phyloP scores from a whole-genome alignment of 2,888 invertebrate species.

The Oligia latruncula region DNA sequence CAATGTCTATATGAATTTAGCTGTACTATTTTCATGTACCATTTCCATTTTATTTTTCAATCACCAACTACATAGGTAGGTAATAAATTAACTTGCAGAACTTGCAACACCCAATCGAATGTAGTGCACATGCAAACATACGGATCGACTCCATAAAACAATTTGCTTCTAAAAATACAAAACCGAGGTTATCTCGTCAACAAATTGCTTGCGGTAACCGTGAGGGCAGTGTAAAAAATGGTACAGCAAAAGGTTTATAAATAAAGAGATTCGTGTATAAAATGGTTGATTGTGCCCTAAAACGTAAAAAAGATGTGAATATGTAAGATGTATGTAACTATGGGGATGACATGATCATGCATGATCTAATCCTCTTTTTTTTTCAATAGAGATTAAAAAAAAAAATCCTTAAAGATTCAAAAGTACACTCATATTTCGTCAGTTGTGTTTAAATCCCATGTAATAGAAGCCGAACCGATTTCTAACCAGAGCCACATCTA shows the following conservation, averaged over 20 bases:
- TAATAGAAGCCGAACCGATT: not conserved
- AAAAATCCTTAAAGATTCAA: not conserved
- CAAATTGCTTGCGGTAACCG: not conserved
- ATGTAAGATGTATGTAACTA: too few species aligned
- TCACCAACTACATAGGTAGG: not conserved
- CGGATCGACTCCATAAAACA: conserved; percentile 13
- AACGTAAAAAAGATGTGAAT: too few species aligned
- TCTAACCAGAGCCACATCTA: not conserved
- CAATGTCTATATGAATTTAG: not conserved
- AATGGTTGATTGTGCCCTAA: too few species aligned
- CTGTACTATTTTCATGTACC: too few species aligned
- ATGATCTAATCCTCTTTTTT: too few species aligned
- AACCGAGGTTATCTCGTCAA: conserved; percentile 20
- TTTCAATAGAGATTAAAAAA: too few species aligned
- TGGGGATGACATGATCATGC: too few species aligned
- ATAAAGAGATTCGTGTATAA: too few species aligned
- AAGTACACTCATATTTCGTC: not conserved
- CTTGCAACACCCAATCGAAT: conserved; percentile 3
- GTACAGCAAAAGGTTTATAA: too few species aligned
- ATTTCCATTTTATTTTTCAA: not conserved
- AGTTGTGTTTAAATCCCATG: not conserved
- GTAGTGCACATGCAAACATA: conserved; percentile 33
- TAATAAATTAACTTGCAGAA: conserved; percentile 5
- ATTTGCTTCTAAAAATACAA: conserved; percentile 41
- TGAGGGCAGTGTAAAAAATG: not conserved